phyloP scores from a whole-genome alignment of 2,113 vertebrate species.

The Motacilla tschutschensis region DNA sequence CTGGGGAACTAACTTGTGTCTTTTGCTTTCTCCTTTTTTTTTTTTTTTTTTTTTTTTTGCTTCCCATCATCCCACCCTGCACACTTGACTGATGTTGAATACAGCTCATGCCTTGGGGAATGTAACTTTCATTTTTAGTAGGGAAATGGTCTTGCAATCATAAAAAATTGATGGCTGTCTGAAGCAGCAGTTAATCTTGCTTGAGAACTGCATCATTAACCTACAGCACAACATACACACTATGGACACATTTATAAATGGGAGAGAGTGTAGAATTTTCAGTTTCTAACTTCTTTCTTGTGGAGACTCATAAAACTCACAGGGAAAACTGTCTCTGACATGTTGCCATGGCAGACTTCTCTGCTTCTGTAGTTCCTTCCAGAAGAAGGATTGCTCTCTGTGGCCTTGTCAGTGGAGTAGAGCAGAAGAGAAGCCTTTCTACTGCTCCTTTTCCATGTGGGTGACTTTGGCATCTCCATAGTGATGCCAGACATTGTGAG shows the following conservation, averaged over 20 bases:
- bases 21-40: not conserved
- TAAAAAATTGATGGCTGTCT: slow-evolving; percentile 55
- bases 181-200: slow-evolving; percentile 51
- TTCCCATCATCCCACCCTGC: not conserved
- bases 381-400: not conserved
- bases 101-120: not conserved
- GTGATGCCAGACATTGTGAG: not conserved
- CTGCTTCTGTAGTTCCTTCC: not conserved
- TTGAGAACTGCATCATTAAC: slow-evolving; percentile 60
- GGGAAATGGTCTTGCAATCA: slow-evolving; percentile 37
- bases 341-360: not conserved
- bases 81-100: not conserved
- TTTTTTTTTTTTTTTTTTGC: not conserved
- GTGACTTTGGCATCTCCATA: not conserved
- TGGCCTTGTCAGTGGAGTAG: not conserved
- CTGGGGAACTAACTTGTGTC: not conserved
- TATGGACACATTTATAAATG: slow-evolving; percentile 42
- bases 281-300: slow-evolving; percentile 48
- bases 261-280: slow-evolving; percentile 23
- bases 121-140: slow-evolving; percentile 21
- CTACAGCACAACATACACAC: slow-evolving; percentile 26
- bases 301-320: slow-evolving; percentile 23
- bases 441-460: not conserved
- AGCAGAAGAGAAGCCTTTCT: not conserved
- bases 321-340: slow-evolving; percentile 2